A percentile compares a stretch with the other conserved stretches of the same genome.
phyloP scores from a whole-genome alignment of 2,113 vertebrate genomes.

The Rutilus rutilus region DNA sequence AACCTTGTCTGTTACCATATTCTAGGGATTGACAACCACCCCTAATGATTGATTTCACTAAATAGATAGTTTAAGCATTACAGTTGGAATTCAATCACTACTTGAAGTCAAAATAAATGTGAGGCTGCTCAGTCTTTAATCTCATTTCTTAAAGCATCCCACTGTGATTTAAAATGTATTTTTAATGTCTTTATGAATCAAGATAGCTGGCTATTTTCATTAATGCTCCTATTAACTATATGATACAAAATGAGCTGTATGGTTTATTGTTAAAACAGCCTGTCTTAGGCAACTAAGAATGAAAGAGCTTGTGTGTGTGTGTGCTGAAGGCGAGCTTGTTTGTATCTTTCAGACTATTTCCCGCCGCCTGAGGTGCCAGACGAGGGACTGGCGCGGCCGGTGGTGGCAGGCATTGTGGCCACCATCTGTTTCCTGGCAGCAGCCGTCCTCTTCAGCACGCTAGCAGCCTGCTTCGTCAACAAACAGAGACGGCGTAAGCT shows the following conservation, averaged over 20 bases:
- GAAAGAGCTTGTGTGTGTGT: slow-evolving; percentile 20
- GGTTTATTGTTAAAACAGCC: not conserved
- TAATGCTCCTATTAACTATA: not conserved
- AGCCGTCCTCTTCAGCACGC: slow-evolving; percentile 94
- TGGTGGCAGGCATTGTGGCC: slow-evolving; percentile 96
- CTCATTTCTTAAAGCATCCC: slow-evolving; percentile 4
- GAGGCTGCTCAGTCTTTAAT: not conserved
- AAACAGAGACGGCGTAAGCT: slow-evolving; percentile 95
- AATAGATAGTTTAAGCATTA: not conserved
- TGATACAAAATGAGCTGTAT: not conserved
- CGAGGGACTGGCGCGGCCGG: slow-evolving; percentile 91
- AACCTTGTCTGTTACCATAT: not conserved
- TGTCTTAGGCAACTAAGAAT: not conserved
- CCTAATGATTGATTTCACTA: not conserved
- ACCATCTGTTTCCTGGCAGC: slow-evolving; percentile 98
- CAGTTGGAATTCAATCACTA: not conserved
- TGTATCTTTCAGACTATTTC: slow-evolving; percentile 84
- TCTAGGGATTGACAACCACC: not conserved
- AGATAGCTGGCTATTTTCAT: not conserved
- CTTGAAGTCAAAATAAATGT: not conserved
- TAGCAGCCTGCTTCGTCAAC: slow-evolving; percentile 98
- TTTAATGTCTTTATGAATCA: not conserved
- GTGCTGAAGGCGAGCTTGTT: slow-evolving; percentile 31
- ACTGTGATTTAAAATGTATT: not conserved
- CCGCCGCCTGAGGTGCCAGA: slow-evolving; percentile 93